A percentile compares a stretch with the other conserved stretches of the same genome.
Evolutionary conservation across 1,140 invertebrate species (phyloP).

Genomic region (Drosophila bipectinata): DNA sequence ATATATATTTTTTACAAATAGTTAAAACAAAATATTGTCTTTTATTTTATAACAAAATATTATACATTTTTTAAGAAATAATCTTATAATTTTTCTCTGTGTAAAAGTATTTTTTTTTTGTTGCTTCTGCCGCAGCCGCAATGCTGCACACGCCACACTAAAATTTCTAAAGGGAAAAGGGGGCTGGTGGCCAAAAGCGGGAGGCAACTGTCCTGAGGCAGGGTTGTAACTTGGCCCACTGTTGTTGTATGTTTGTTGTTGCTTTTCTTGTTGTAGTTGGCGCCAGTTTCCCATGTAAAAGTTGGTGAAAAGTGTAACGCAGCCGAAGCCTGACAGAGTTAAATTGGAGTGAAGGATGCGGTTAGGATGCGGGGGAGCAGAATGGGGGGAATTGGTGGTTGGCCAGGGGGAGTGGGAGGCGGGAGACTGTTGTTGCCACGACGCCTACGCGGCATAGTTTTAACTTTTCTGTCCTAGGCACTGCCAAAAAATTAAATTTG

Average conservation of each 20-base stretch:
- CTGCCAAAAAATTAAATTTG: slow-evolving; percentile 5
- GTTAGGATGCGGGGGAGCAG: neutral
- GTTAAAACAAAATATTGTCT: neutral
- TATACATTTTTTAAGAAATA: neutral
- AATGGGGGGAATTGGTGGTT: slow-evolving; percentile 1
- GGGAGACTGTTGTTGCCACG: slow-evolving; percentile 37
- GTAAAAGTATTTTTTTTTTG: neutral
- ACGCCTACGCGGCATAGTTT: slow-evolving; percentile 79
- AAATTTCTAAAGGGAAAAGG: slow-evolving; percentile 1
- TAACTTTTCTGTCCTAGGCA: slow-evolving; percentile 45
- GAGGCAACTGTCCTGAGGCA: slow-evolving; percentile 42
- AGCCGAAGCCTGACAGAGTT: slow-evolving; percentile 52
- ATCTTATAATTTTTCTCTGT: neutral
- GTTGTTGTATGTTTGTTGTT: slow-evolving; percentile 22
- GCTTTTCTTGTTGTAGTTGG: slow-evolving; percentile 66
- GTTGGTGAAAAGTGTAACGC: slow-evolving; percentile 80
- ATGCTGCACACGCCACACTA: slow-evolving; percentile 65
- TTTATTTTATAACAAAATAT: neutral
- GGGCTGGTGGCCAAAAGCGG: neutral
- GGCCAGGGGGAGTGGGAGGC: neutral
- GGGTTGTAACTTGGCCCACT: slow-evolving; percentile 62
- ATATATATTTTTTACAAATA: neutral
- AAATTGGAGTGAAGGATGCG: slow-evolving; percentile 12
- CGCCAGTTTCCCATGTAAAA: slow-evolving; percentile 77
- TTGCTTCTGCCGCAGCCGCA: slow-evolving; percentile 57